These are phyloP conservation scores for Eupeodes corollae DNA, from an alignment of 1,140 invertebrate genomes.

Conservation along the genomic window DNA sequence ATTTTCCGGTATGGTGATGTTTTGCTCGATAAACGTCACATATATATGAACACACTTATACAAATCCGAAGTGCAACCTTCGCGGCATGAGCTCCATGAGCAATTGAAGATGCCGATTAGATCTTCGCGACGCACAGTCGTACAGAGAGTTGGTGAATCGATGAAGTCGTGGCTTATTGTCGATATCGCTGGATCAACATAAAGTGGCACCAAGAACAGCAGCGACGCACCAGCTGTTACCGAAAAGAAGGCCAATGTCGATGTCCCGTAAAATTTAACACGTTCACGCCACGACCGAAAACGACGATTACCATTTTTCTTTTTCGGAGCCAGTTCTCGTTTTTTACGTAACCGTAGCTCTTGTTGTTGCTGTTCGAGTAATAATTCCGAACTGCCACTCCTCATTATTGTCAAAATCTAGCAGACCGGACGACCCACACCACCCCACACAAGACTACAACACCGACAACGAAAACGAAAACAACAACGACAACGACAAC, in stretches of 20 bases:
- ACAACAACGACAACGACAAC: not conserved
- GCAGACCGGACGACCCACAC: constrained; percentile 27
- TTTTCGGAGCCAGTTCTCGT: constrained; percentile 49
- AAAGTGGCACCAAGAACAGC: constrained; percentile 76
- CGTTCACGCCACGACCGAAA: constrained; percentile 61
- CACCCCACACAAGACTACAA: constrained; percentile 3
- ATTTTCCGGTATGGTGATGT: constrained; percentile 34
- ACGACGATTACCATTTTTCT: constrained; percentile 44
- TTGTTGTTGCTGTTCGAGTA: constrained; percentile 61
- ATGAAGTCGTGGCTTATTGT: constrained; percentile 75
- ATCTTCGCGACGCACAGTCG: constrained; percentile 63
- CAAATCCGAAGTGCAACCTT: constrained; percentile 78
- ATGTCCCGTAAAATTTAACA: constrained; percentile 66
- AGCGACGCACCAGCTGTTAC: constrained; percentile 70
- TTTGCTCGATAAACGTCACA: constrained; percentile 50
- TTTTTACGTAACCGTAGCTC: constrained; percentile 59
- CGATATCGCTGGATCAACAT: constrained; percentile 78
- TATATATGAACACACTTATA: constrained; percentile 78
- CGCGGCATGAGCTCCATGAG: constrained; percentile 74
- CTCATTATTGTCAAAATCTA: constrained; percentile 47
- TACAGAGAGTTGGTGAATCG: constrained; percentile 62
- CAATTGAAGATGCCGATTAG: constrained; percentile 68
- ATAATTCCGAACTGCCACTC: constrained; percentile 72
- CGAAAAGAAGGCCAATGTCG: constrained; percentile 61
- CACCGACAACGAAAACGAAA: not conserved